A percentile compares a stretch with the other conserved stretches of the same genome.
Evolutionary conservation across 1,140 invertebrate genomes (phyloP).

Genomic region (Elysia chlorotica): DNA sequence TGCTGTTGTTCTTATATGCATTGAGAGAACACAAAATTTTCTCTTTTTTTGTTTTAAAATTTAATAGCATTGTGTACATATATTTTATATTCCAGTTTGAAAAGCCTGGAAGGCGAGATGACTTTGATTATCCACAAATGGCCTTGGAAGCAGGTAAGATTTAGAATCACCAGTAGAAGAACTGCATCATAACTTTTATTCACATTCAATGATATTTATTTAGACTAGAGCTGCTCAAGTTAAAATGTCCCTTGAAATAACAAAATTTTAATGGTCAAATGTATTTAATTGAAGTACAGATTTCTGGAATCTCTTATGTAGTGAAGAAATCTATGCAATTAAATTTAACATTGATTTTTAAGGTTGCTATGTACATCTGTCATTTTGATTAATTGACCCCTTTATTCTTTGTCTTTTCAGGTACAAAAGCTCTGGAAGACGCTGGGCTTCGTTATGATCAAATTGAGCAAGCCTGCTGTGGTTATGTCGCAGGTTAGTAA

Average conservation of each 20-base stretch:
- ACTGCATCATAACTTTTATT: background rate
- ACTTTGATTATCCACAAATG: slow-evolving; percentile 93
- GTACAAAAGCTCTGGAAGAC: slow-evolving; percentile 86
- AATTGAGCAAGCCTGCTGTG: slow-evolving; percentile 87
- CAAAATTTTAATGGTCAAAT: background rate
- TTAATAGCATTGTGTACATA: background rate
- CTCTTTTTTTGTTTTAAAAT: background rate
- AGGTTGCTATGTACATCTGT: too few species aligned
- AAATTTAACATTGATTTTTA: background rate
- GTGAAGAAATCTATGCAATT: background rate
- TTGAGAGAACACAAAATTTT: background rate
- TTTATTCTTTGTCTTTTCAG: slow-evolving; percentile 56
- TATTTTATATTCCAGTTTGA: slow-evolving; percentile 70
- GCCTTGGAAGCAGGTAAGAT: slow-evolving; percentile 79
- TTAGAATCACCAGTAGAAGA: too few species aligned
- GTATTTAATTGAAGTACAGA: background rate
- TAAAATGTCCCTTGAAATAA: background rate
- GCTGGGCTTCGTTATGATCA: slow-evolving; percentile 79
- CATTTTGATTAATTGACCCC: too few species aligned
- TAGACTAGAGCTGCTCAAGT: background rate
- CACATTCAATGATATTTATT: background rate
- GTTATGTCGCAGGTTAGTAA: slow-evolving; percentile 86
- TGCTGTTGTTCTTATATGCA: background rate
- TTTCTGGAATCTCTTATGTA: background rate
- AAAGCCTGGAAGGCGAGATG: slow-evolving; percentile 81